Evolutionary conservation across 2,113 vertebrate species (phyloP), one percentile per base, ranked within the genome.

Genomic region (Petrocephalus zakoni): DNA sequence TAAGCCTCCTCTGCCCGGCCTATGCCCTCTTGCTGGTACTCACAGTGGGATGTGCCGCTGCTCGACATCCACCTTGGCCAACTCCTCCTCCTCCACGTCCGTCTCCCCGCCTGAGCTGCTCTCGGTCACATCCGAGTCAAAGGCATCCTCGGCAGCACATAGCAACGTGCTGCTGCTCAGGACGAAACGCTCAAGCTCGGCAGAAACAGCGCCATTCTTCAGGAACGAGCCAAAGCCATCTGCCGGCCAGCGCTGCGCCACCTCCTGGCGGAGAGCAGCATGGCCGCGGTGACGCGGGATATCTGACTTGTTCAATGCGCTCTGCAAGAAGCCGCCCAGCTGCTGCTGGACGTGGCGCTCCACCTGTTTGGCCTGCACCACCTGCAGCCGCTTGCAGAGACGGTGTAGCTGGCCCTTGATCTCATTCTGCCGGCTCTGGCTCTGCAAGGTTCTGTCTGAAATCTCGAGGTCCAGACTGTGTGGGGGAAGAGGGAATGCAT

Each of bases 41-140:
- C 89, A 97, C 96, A 97, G 92, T 0, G 96, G 94, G 22, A 96
- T 90, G 0, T 96, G 96, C 82, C 94, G 94, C 34, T 96, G 96
- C 53, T 95, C 94, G 19, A 93, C 93, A 87, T 96, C 95, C 87
- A 94, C 96, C 93, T 93, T 96, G 92, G 93, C 93, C 91, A 96
- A 92, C 92, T 96, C 95, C 84, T 97, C 96, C 5, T 97, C 96
- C 85, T 97, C 96, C 2, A 96, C 92, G 0, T 97, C 96, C 64
- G 96, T 96, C 90, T 97, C 96, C 49, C 96, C 96, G 49, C 96
- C 96, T 0, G 96, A 97, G 90, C 96, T 97, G 93, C 96, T 97
- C 90, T 97, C 96, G 0, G 96, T 97, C 91, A 95, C 94, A 90
- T 97, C 96, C 5, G 96, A 97, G 93, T 96, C 96, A 64, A 97